phyloP scores from a whole-genome alignment of 1,140 invertebrate species.

The Aphelenchoides avenae region DNA sequence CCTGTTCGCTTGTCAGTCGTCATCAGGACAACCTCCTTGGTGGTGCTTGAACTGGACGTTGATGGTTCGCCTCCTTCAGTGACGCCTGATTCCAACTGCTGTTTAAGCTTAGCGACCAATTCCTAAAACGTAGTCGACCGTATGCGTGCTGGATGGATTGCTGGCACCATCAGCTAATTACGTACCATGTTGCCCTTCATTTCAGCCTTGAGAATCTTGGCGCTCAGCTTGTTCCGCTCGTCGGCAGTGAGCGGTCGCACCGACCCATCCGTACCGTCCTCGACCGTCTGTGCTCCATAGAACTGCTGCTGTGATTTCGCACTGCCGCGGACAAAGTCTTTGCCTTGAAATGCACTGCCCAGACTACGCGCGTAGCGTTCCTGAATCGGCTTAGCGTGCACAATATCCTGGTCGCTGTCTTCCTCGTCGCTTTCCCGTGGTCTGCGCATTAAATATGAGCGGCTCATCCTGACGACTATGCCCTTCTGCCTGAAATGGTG shows the following conservation, averaged over 20 bases:
- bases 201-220: conserved; percentile 57
- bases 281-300: conserved; percentile 21
- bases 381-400: conserved; percentile 28
- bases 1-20: conserved; percentile 46
- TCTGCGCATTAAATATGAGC: conserved; percentile 32
- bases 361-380: conserved; percentile 12
- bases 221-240: conserved; percentile 49
- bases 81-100: conserved; percentile 41
- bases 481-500: too few species aligned
- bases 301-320: conserved; percentile 24
- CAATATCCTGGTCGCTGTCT: conserved; percentile 15
- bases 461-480: too few species aligned
- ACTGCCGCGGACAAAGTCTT: conserved; percentile 29
- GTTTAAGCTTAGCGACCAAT: conserved; percentile 44
- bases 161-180: conserved; percentile 9
- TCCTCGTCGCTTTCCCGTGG: conserved; percentile 38
- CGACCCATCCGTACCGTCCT: background rate
- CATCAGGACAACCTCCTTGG: conserved; percentile 41
- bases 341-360: conserved; percentile 18
- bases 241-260: conserved; percentile 39
- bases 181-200: conserved; percentile 49
- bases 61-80: conserved; percentile 24
- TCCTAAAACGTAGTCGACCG: conserved; percentile 37
- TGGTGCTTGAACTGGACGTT: background rate
- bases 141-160: background rate